Percentiles rank a stretch among this genome's conserved stretches.
phyloP scores from a whole-genome alignment of 2,888 invertebrate species.

The Drosophila prolongata region DNA sequence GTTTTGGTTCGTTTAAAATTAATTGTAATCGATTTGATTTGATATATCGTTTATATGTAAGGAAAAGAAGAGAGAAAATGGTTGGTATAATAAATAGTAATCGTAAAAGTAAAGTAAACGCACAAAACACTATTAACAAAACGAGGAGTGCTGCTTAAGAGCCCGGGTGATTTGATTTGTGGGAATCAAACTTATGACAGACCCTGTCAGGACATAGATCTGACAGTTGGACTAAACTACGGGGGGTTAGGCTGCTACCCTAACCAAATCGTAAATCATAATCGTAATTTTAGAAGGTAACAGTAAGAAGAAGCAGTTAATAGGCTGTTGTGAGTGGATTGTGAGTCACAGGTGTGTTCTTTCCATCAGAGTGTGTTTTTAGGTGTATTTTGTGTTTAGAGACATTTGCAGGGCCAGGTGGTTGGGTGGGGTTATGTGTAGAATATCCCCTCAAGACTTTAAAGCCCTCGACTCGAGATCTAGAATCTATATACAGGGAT shows the following conservation, averaged over 20 bases:
- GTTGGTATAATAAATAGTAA: slow-evolving; percentile 41
- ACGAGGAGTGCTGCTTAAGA: slow-evolving; percentile 7
- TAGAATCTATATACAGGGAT: slow-evolving; percentile 14
- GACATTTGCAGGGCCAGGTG: slow-evolving; percentile 29
- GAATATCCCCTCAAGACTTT: slow-evolving; percentile 7
- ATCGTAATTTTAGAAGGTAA: slow-evolving; percentile 16
- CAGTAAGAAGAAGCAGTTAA: slow-evolving; percentile 31
- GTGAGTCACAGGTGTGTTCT: slow-evolving; percentile 39
- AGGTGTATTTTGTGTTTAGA: slow-evolving; percentile 27
- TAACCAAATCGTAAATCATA: slow-evolving; percentile 22
- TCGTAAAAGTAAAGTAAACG: slow-evolving; percentile 24
- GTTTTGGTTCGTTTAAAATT: slow-evolving; percentile 27
- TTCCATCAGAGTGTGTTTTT: slow-evolving; percentile 14
- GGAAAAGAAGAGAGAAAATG: slow-evolving; percentile 71
- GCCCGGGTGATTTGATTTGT: background rate
- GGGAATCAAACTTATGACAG: background rate
- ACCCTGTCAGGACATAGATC: slow-evolving; percentile 15
- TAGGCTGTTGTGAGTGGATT: slow-evolving; percentile 32
- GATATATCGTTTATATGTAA: slow-evolving; percentile 59
- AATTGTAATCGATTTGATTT: slow-evolving; percentile 29
- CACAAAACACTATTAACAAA: slow-evolving; percentile 14
- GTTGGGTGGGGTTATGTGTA: slow-evolving; percentile 8
- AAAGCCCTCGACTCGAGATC: slow-evolving; percentile 5
- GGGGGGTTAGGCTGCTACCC: background rate
- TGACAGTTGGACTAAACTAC: slow-evolving; percentile 21